Base-by-base conservation (phyloP, 1,140 invertebrate genomes). In the Phymastichus coffea region DNA sequence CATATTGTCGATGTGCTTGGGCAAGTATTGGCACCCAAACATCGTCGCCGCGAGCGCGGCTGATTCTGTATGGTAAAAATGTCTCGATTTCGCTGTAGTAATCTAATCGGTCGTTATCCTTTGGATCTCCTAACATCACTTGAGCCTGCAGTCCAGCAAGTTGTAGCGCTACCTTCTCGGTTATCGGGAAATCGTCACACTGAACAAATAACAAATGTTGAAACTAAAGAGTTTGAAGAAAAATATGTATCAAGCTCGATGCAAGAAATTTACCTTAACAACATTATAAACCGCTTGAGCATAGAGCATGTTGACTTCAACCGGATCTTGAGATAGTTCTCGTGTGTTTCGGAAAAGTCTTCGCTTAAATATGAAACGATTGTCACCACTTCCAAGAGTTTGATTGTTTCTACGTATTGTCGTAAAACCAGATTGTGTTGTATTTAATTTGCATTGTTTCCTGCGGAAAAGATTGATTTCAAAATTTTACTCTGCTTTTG, bases 231-330 rank as follows among this genome's bases (percentile, higher is more conserved):
- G 33, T 48, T 38, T 63, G 7, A 47, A 49, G 23, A 14, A 46
- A 40, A 53, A n/a, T 4, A 33, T 33, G 28, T 7, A 33, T 33
- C 28, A 7, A 33, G 12, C 7, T 51, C 23, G 14, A 41, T n/a
- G 22, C 33, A 44, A 43, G 8, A 44, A 12, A 51, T 28, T n/a
- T 84, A 95, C 93, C 84, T 95, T 95, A 6, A 97, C 94, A 40
- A 97, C 93, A 71, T 89, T 91, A 70, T 96, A 89, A 2, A 97
- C 94, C 65, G 94, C 94, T 80, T 98, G 95, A 35, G 95, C 92
- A 81, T 96, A 98, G 1, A 98, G 80, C 67, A 98, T 85, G 69
- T 94, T 94, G 4, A 97, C 92, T 82, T 98, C 95, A 0, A 97
- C 91, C 0, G 94, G 94, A 81, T 98, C 95, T 77, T 96, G 94